These are phyloP conservation scores for Lucilia sericata DNA, from an alignment of 1,140 invertebrate species.

Conservation along the genomic window DNA sequence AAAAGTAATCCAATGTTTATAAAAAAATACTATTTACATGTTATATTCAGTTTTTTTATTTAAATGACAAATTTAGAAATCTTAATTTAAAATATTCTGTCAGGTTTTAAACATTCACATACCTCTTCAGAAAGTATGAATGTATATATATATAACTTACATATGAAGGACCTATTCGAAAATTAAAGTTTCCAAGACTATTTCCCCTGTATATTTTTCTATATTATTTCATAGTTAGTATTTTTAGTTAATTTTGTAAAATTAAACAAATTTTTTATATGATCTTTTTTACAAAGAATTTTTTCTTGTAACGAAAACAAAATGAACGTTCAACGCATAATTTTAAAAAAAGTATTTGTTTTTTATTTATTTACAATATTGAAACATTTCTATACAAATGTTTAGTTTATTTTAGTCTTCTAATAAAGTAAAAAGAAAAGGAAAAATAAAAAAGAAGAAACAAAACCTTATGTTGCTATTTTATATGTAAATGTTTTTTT, in stretches of 20 bases:
- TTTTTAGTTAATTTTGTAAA: constrained; percentile 6
- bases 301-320: not conserved
- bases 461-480: constrained; percentile 33
- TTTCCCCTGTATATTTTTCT: no score
- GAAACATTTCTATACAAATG: constrained; percentile 24
- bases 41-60: no score
- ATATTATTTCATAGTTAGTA: not conserved
- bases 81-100: no score
- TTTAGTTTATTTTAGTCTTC: not conserved
- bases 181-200: no score
- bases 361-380: constrained; percentile 31
- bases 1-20: no score
- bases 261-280: not conserved
- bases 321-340: constrained; percentile 29
- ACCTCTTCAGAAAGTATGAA: no score
- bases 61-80: no score
- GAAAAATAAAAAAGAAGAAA: not conserved
- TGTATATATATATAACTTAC: no score
- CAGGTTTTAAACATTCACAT: no score
- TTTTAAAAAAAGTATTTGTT: not conserved
- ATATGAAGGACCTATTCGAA: no score
- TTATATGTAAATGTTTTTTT: constrained; percentile 18
- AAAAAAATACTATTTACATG: no score
- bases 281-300: constrained; percentile 24
- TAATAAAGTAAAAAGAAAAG: not conserved